phyloP scores from a whole-genome alignment of 1,140 invertebrate genomes.

The Hycleus cichorii region DNA sequence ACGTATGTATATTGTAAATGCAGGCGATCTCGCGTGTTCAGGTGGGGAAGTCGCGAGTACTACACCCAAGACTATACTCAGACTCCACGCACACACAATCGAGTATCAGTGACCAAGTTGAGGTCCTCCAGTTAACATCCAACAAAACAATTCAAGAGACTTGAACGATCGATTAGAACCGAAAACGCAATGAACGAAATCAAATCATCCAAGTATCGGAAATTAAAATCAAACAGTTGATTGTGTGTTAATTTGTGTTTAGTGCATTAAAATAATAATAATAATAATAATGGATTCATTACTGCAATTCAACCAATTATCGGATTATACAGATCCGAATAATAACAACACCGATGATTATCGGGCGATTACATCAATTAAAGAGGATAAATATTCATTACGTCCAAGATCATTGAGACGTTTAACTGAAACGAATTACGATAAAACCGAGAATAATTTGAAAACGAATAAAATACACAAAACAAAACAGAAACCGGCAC shows the following conservation, averaged over 20 bases:
- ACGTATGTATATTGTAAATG: constrained; percentile 23
- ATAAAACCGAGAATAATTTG: constrained; percentile 1
- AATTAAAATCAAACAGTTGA: too few species aligned
- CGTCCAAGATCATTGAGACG: constrained; percentile 34
- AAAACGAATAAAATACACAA: constrained; percentile 17
- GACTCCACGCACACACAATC: not conserved
- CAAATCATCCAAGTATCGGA: not conserved
- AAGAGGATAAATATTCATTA: constrained; percentile 38
- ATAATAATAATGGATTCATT: constrained; percentile 30
- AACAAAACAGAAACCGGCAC: constrained; percentile 64
- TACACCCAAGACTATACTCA: not conserved
- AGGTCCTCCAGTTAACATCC: constrained; percentile 18
- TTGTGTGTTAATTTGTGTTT: not conserved
- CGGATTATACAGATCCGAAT: constrained; percentile 31
- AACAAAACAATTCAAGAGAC: constrained; percentile 4
- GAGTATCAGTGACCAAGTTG: constrained; percentile 28
- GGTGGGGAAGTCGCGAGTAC: constrained; percentile 22
- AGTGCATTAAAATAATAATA: not conserved
- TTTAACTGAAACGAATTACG: constrained; percentile 18
- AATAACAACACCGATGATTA: constrained; percentile 33
- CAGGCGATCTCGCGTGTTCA: constrained; percentile 24
- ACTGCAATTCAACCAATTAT: constrained; percentile 22
- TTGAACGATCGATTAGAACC: constrained; percentile 8
- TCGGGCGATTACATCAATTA: constrained; percentile 10
- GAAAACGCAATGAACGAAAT: constrained; percentile 1